Conservation (phyloP, 1,140 invertebrate genomes). For the Zelostemma sp. region DNA sequence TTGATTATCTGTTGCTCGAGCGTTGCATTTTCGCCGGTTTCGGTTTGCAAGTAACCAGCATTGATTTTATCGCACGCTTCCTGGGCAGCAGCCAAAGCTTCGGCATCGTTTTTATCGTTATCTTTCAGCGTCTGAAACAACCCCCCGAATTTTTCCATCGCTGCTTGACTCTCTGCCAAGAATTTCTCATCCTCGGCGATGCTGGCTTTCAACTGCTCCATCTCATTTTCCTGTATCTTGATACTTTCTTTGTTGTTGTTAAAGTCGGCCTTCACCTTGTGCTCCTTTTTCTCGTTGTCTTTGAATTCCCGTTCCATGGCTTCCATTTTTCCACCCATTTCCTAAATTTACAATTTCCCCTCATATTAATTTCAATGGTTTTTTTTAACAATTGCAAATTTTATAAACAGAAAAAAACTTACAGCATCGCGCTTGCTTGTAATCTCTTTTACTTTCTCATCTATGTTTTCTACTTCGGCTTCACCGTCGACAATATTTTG, state of each 20-base stretch:
- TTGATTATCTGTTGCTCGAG: slow-evolving; percentile 90
- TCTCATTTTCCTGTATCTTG: slow-evolving; percentile 78
- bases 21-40: slow-evolving; percentile 86
- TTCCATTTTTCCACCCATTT: slow-evolving; percentile 77
- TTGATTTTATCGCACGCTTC: slow-evolving; percentile 86
- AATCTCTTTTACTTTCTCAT: slow-evolving; percentile 70
- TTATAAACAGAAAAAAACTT: slow-evolving; percentile 47
- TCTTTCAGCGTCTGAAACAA: slow-evolving; percentile 80
- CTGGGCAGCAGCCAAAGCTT: slow-evolving; percentile 80
- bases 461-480: slow-evolving; percentile 72
- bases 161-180: slow-evolving; percentile 75
- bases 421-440: slow-evolving; percentile 73
- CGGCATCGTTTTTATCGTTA: slow-evolving; percentile 77
- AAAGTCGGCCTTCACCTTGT: slow-evolving; percentile 75
- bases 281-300: slow-evolving; percentile 77
- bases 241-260: slow-evolving; percentile 80
- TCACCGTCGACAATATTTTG: slow-evolving; percentile 72
- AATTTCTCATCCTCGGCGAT: slow-evolving; percentile 80
- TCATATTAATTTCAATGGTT: slow-evolving; percentile 8
- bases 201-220: slow-evolving; percentile 78
- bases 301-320: slow-evolving; percentile 78
- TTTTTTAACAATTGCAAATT: not conserved
- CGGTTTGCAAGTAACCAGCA: slow-evolving; percentile 83
- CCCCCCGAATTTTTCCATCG: slow-evolving; percentile 75
- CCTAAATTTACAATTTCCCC: slow-evolving; percentile 63